Percentiles rank a stretch among this genome's conserved stretches.
These are phyloP conservation scores for Drosophila burlai DNA, from an alignment of 1,140 invertebrate species.

Conservation along the genomic window DNA sequence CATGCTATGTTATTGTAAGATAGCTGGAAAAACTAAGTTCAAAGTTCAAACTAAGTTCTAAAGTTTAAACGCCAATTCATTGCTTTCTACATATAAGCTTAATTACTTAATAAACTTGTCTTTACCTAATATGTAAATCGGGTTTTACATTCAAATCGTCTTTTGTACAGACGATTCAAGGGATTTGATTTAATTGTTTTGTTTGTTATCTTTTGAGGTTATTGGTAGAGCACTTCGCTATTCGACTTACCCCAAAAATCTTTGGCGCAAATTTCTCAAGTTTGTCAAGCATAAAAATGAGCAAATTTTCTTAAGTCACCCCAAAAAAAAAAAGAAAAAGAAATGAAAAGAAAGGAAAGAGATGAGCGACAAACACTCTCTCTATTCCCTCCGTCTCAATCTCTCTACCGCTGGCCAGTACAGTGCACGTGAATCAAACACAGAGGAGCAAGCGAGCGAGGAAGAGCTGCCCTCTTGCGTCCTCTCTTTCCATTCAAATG, in stretches of 20 bases:
- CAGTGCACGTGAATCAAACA: constrained; percentile 41
- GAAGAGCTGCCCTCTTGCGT: neutral
- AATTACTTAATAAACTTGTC: neutral
- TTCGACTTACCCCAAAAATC: neutral
- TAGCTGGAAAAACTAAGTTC: neutral
- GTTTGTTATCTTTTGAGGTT: neutral
- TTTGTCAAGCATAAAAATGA: constrained; percentile 74
- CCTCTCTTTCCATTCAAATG: constrained; percentile 27
- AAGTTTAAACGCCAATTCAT: neutral
- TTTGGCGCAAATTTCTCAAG: constrained; percentile 24
- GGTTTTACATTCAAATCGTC: neutral
- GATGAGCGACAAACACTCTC: constrained; percentile 20
- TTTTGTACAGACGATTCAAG: too few relatives aligned
- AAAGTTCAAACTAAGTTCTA: neutral
- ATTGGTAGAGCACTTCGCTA: constrained; percentile 20
- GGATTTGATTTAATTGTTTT: neutral
- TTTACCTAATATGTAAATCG: too few relatives aligned
- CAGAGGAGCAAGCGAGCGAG: constrained; percentile 13
- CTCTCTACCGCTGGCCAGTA: neutral
- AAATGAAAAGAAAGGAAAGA: constrained; percentile 15
- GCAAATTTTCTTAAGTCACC: constrained; percentile 51
- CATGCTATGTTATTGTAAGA: neutral
- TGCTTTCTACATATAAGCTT: neutral
- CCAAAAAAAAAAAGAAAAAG: constrained; percentile 26
- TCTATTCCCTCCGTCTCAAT: neutral